Percentiles rank a stretch among this genome's conserved stretches.
Evolutionary conservation across 2,888 invertebrate genomes (phyloP).

Genomic region (Calameuta filiformis): DNA sequence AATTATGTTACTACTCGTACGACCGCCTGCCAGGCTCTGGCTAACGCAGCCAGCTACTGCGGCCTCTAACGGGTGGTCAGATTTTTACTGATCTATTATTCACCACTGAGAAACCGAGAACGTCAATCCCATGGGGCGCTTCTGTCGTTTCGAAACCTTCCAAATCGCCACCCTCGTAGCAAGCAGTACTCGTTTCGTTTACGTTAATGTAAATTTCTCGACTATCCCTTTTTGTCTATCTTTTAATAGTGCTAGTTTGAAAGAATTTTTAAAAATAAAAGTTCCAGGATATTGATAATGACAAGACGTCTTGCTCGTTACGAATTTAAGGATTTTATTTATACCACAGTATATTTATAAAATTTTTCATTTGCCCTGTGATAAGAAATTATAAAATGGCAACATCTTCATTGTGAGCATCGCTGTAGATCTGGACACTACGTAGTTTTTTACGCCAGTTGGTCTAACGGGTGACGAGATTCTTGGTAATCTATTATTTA

Average conservation of each 20-base stretch:
- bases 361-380: background rate
- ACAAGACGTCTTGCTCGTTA: background rate
- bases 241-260: background rate
- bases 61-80: conserved; percentile 3
- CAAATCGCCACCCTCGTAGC: background rate
- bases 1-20: background rate
- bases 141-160: background rate
- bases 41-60: background rate
- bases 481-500: conserved; percentile 26
- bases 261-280: too few relatives aligned
- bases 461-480: conserved; percentile 15
- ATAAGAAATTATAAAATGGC: background rate
- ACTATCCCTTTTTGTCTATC: background rate
- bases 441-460: conserved; percentile 1
- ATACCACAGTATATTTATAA: background rate
- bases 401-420: background rate
- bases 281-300: background rate
- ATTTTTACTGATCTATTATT: conserved; percentile 4
- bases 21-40: background rate
- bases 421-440: background rate
- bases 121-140: background rate
- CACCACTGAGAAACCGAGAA: background rate
- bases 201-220: background rate
- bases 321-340: background rate
- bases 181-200: background rate